A percentile compares a stretch with the other conserved stretches of the same genome.
Evolutionary conservation across 2,888 invertebrate genomes (phyloP).

Genomic region (Pardosa pseudoannulata): DNA sequence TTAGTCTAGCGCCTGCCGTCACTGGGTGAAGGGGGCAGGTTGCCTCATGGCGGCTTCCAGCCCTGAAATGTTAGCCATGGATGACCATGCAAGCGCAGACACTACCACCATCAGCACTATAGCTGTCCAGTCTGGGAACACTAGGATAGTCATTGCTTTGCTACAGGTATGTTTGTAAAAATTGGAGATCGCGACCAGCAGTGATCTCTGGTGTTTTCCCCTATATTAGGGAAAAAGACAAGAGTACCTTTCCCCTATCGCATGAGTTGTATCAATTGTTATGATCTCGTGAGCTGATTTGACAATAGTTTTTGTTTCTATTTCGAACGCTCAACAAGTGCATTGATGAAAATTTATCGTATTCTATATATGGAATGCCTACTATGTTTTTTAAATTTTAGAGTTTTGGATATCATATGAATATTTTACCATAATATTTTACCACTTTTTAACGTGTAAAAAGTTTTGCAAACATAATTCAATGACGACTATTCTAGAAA

Average conservation of each 20-base stretch:
- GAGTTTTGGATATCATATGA: too few relatives aligned
- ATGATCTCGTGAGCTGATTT: not conserved
- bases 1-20: constrained; percentile 49
- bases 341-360: not conserved
- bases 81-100: constrained; percentile 18
- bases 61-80: constrained; percentile 40
- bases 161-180: constrained; percentile 87
- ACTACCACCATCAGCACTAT: constrained; percentile 84
- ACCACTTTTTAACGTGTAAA: too few relatives aligned
- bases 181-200: not conserved
- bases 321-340: not conserved
- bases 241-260: not conserved
- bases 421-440: too few relatives aligned
- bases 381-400: not conserved
- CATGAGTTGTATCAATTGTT: not conserved
- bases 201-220: not conserved
- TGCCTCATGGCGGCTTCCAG: constrained; percentile 51
- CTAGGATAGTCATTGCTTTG: constrained; percentile 90
- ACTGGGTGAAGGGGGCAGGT: constrained; percentile 34
- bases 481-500: too few relatives aligned
- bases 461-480: too few relatives aligned
- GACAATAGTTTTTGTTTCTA: constrained; percentile 5
- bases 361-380: not conserved
- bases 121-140: constrained; percentile 90
- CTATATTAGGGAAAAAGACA: not conserved